Base-by-base conservation (phyloP, 2,888 invertebrate species). In the Drosophila testacea region DNA sequence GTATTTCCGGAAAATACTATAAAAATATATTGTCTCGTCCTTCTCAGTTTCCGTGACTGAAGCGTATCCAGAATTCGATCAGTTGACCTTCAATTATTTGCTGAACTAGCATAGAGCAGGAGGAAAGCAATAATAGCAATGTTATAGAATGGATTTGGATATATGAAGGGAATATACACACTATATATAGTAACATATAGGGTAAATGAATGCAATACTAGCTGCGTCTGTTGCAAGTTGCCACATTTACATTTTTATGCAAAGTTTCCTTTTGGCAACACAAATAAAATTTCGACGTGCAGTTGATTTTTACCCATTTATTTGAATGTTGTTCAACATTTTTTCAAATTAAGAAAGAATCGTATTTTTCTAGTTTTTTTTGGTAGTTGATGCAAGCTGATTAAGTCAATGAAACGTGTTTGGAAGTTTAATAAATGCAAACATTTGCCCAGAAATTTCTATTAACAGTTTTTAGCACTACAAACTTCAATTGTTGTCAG, bases 381-480 rank as follows among this genome's bases (percentile, higher is more conserved):
- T 10, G 22, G 22, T 30, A 13, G 16, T 54, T 46, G 34, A 1
- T 34, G 34, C 10, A 34, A 70, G 59, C 76, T 88, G 90, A 90
- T 89, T 89, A 90, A 89, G 88, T 83, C 81, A 57, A 73, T 65
- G 69, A 73, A 75, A 90, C 90, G 88, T 89, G 88, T 73, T 81
- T 82, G 71, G 79, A 82, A 88, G 68, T 75, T 77, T 64, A 76
- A 85, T 68, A 66, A 77, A 77, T 69, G 52, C 39, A 61, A 57
- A 46, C 30, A 51, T 42, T 71, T 41, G 16, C 44, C 30, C 32
- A 48, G 42, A 74, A 67, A 51, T 61, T 57, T 55, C 50, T 39
- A 16, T 50, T 11, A 46, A 27, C n/a, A 4, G 50, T 36, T 59
- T 28, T 28, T 13, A 9, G 7, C 22, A 13, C 5, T 41, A 16